Evolutionary conservation across 1,140 invertebrate species (phyloP).

Genomic region (Danaus melanippus): DNA sequence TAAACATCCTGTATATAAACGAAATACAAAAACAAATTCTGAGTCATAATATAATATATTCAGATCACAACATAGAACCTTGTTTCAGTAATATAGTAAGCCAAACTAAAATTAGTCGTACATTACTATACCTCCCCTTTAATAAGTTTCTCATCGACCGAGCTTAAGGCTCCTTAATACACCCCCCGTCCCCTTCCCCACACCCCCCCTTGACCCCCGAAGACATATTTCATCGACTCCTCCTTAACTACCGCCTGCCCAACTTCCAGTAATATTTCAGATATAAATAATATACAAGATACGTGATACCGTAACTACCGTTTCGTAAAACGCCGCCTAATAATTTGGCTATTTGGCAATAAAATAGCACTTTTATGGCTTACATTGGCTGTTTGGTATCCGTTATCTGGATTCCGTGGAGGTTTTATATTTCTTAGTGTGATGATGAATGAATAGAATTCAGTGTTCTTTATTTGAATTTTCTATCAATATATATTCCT

Average conservation of each 20-base stretch:
- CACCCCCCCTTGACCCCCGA: constrained; percentile 33
- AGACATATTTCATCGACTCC: constrained; percentile 69
- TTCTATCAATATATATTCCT: too few relatives aligned
- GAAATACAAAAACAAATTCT: too few relatives aligned
- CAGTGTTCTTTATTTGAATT: too few relatives aligned
- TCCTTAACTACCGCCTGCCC: constrained; percentile 48
- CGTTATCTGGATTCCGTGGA: too few relatives aligned
- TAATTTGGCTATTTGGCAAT: constrained; percentile 22
- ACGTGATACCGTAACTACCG: constrained; percentile 36
- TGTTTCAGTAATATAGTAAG: constrained; percentile 6
- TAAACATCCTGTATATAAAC: too few relatives aligned
- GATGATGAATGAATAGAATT: too few relatives aligned
- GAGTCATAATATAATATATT: too few relatives aligned
- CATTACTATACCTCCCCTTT: constrained; percentile 33
- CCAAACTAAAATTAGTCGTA: constrained; percentile 23
- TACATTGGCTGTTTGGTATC: too few relatives aligned
- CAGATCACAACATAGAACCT: too few relatives aligned
- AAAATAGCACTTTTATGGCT: constrained; percentile 14
- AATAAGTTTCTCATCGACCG: constrained; percentile 50
- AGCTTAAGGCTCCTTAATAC: constrained; percentile 63
- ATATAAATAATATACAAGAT: constrained; percentile 59
- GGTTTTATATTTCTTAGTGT: too few relatives aligned
- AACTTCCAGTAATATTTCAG: constrained; percentile 63
- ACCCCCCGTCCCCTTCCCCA: constrained; percentile 11
- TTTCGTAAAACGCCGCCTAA: constrained; percentile 12